Evolutionary conservation across 2,113 vertebrate species (phyloP), one percentile per base, ranked within the genome.

Genomic region (Malurus melanocephalus): DNA sequence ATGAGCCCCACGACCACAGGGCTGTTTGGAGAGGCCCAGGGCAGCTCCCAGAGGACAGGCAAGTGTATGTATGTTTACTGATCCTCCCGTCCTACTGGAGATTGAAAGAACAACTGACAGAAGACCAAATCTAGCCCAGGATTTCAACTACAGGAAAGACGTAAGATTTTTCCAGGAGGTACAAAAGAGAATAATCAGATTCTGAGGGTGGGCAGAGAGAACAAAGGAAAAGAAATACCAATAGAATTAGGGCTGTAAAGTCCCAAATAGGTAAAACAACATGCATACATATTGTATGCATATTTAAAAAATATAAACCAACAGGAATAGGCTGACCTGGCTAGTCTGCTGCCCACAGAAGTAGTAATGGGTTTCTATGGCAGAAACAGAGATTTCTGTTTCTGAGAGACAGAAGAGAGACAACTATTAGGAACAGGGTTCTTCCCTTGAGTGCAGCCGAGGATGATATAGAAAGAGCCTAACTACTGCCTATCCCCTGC

Each of bases 11-110:
- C 0, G 4, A 21, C 26, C 32, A 38, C 33, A 74, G 15, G 15
- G 23, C 43, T 42, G 17, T 17, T 3, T 18, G 38, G 23, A 2
- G 6, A 51, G 26, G 18, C 0, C 2, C 28, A 9, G 10, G 30
- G 28, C 16, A 64, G 40, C 24, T 62, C 3, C 1, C 1, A 1
- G 40, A 27, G 22, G 11, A n/a, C 0, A 0, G 18, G 24, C 2
- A 1, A 3, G 1, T 14, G 24, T 13, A 74, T n/a, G 35, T 27
- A 67, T 0, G 1, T 32, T 48, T 32, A 17, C 33, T 18, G n/a
- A 33, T 10, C 27, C 40, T 77, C 13, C 43, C 0, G 0, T 24
- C 38, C 48, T 15, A 11, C 11, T 10, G 9, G 33, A 30, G 19
- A 38, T 0, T 71, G 8, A 22, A 75, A 79, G 27, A 91, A 56